A percentile compares a stretch with the other conserved stretches of the same genome.
Evolutionary conservation across 2,888 invertebrate species (phyloP).

Genomic region (Erebia ligea): DNA sequence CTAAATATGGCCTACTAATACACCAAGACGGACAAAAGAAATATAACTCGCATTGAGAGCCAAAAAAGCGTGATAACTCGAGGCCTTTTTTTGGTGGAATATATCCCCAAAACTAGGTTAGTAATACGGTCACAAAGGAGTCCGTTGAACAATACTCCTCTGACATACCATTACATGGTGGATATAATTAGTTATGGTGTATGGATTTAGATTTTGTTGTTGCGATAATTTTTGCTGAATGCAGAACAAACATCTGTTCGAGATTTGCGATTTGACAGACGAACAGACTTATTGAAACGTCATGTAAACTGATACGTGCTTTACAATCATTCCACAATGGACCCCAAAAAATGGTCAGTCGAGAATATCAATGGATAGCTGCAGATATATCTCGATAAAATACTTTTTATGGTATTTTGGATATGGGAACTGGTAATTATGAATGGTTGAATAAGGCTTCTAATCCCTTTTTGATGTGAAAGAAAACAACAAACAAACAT

Average conservation of each 20-base stretch:
- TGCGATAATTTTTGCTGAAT: constrained; percentile 78
- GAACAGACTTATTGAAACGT: constrained; percentile 72
- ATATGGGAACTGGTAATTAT: constrained; percentile 29
- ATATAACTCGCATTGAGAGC: constrained; percentile 73
- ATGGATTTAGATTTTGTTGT: constrained; percentile 80
- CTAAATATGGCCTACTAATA: constrained; percentile 72
- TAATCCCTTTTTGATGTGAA: constrained; percentile 13
- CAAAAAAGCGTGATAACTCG: constrained; percentile 78
- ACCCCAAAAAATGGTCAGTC: constrained; percentile 74
- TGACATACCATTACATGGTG: constrained; percentile 76
- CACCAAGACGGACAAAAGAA: constrained; percentile 64
- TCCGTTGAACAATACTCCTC: constrained; percentile 65
- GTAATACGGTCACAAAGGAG: constrained; percentile 76
- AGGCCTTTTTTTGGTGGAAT: constrained; percentile 64
- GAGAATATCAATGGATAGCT: constrained; percentile 32
- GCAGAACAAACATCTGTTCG: constrained; percentile 77
- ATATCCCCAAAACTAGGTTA: constrained; percentile 81
- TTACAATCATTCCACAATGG: constrained; percentile 68
- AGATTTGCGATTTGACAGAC: constrained; percentile 73
- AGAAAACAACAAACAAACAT: not conserved
- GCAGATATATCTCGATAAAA: constrained; percentile 19
- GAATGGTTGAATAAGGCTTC: constrained; percentile 8
- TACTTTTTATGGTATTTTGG: constrained; percentile 12
- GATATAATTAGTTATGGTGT: constrained; percentile 83
- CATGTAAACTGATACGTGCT: constrained; percentile 76